Evolutionary conservation across 2,113 vertebrate species (phyloP), one percentile per base, ranked within the genome.

Genomic region (Coregonus clupeaformis): DNA sequence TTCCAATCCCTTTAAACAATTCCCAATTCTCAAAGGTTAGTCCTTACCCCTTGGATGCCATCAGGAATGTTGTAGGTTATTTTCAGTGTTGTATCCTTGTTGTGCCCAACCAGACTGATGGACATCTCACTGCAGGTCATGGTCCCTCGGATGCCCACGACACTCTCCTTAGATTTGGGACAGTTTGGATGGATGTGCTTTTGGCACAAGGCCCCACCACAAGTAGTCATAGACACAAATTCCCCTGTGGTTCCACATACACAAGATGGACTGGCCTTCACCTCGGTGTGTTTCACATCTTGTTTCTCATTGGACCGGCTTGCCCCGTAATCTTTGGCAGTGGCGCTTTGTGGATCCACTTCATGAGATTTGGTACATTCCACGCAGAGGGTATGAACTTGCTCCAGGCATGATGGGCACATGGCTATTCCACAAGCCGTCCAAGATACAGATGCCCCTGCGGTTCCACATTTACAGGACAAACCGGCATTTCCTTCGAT

Each of bases 41-140:
- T 30, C 85, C 90, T 85, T 88, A 93, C 91, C 87, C 83, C 76
- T 57, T 93, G 93, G 67, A 91, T 42, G 0, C 92, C 91, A 4
- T 92, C 86, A 20, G 89, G 86, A 75, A 93, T 89, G 27, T 29
- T 76, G 67, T 93, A 93, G 59, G 49, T n/a, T 6, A 93, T 71
- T 77, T 77, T 87, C 3, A 91, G 81, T 0, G 87, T 83, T 3
- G 36, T 73, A 45, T 87, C 29, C 9, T 18, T 68, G 1, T 0
- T 67, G 78, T 82, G 82, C 62, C 92, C 92, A 6, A 76, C 71
- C 69, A 92, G 82, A 3, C 57, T 85, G 36, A 89, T 74, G 16
- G 84, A 78, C 55, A 90, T 2, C 6, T 75, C 74, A 30, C 52
- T 77, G 68, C 74, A 20, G 9, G 22, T 77, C 84, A 92, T 68